These are phyloP conservation scores for Melolontha melolontha DNA, from an alignment of 2,888 invertebrate species.

Conservation along the genomic window DNA sequence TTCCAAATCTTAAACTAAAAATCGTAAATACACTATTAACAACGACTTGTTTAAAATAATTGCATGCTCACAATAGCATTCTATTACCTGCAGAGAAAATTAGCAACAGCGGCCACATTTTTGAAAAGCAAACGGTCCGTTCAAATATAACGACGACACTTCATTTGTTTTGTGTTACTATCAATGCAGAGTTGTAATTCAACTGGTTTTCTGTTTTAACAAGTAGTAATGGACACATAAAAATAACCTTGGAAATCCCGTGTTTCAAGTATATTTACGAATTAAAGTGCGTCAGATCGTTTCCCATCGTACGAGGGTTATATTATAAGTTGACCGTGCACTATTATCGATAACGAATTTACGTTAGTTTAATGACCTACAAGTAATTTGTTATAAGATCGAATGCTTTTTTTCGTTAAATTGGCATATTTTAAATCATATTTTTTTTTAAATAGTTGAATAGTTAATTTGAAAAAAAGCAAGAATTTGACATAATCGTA, in stretches of 20 bases:
- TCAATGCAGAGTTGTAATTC: slow-evolving; percentile 14
- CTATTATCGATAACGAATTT: too few relatives aligned
- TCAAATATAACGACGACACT: neutral
- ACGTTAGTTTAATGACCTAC: too few relatives aligned
- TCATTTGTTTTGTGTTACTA: slow-evolving; percentile 22
- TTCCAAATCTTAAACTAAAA: too few relatives aligned
- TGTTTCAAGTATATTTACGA: slow-evolving; percentile 40
- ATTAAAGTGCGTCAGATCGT: slow-evolving; percentile 30
- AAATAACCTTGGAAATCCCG: slow-evolving; percentile 52
- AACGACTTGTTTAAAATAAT: too few relatives aligned
- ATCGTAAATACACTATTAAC: too few relatives aligned
- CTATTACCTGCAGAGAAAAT: slow-evolving; percentile 6
- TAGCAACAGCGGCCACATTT: slow-evolving; percentile 16
- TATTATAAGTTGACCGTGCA: neutral
- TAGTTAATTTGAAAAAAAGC: too few relatives aligned
- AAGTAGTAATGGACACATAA: slow-evolving; percentile 48
- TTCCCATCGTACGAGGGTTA: slow-evolving; percentile 14
- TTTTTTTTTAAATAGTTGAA: too few relatives aligned
- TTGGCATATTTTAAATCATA: too few relatives aligned
- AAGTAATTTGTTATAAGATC: too few relatives aligned
- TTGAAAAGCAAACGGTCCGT: neutral
- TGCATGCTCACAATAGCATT: too few relatives aligned
- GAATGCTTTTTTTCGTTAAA: too few relatives aligned
- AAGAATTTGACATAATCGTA: too few relatives aligned
- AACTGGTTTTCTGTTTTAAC: slow-evolving; percentile 29